Base-by-base conservation (phyloP, 2,888 invertebrate species). In the Chydorus sphaericus region DNA sequence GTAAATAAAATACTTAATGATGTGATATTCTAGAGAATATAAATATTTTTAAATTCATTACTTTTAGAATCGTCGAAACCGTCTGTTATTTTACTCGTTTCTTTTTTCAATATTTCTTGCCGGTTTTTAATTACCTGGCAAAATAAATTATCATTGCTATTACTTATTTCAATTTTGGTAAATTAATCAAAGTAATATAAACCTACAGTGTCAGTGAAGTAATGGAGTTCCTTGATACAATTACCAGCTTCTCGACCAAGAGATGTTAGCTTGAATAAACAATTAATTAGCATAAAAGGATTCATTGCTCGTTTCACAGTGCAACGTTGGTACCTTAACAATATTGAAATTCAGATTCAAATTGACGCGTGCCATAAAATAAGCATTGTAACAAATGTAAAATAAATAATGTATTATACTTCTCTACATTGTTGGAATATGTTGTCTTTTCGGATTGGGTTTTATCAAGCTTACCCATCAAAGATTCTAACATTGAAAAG, bases 221-320 rank as follows among this genome's bases (percentile, higher is more conserved):
- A 16, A 20, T 39, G 39, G 6, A 39, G 39, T 7, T 18, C 16
- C 16, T 39, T 39, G 6, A 39, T 23, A 8, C 20, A 18, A 16
- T 39, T n/a, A 8, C 16, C 6, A n/a, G 7, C 20, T 39, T 39
- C 39, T 18, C 39, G 39, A 20, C 39, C 39, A 39, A 39, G 39
- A n/a, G 53, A 38, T 14, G 53, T 44, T 18, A 53, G 33, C 20
- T 53, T 53, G 37, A 37, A 53, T 14, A 53, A 16, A 37, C 33
- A 53, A 20, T 53, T 37, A 18, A 16, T 20, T 18, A 14, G 18
- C 10, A 53, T 18, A 16, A 20, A 36, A 4, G 53, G 53, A 16
- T n/a, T 11, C 20, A 53, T 18, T 14, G 37, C 53, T n/a, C 53
- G 37, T 20, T 53, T 37, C 53, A 53, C 33, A n/a, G n/a, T n/a